Evolutionary conservation across 1,140 invertebrate species (phyloP), one percentile per base, ranked within the genome.

Genomic region (Procambarus clarkii): DNA sequence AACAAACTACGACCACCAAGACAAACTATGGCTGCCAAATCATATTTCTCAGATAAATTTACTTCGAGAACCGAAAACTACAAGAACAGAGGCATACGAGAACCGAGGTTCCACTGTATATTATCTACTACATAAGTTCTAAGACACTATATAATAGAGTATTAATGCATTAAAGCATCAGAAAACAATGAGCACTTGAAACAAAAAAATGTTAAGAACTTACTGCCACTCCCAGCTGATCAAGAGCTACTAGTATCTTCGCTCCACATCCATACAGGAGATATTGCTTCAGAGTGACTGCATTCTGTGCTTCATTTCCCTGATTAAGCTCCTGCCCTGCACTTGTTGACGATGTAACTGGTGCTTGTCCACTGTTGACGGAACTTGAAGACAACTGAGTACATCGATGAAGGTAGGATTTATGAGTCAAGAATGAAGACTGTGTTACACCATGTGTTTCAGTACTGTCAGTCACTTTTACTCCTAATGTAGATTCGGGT

Each of bases 221-320:
- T 79, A 91, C 89, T 8, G 50, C 77, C 11, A 91, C 89, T 46
- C 89, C 89, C 9, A 91, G 89, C 11, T 91, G 82, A 50, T 91
- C 89, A 34, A 91, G 76, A 11, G 83, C 81, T 9, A 91, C 83
- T 7, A 91, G 60, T 45, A 91, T 91, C 74, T 85, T 91, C 21
- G 89, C 89, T 7, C 89, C 89, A 71, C 89, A 91, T 24, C 89
- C 89, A n/a, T 85, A 76, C 8, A 85, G 77, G 2, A 91, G 82
- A 69, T 91, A 91, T 21, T 79, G 82, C 44, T 84, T 91, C 13
- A 91, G 74, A 24, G 54, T 18, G 11, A 71, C 77, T 34, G 89
- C 83, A 79, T 91, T 89, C 64, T 89, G 87, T 50, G 87, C 78
- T 48, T 89, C 87, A 18, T 82, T 81, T n/a, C 87, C 87, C 74